These are phyloP conservation scores for Sphyrna mokarran DNA, from an alignment of 2,113 vertebrate species.

Conservation along the genomic window DNA sequence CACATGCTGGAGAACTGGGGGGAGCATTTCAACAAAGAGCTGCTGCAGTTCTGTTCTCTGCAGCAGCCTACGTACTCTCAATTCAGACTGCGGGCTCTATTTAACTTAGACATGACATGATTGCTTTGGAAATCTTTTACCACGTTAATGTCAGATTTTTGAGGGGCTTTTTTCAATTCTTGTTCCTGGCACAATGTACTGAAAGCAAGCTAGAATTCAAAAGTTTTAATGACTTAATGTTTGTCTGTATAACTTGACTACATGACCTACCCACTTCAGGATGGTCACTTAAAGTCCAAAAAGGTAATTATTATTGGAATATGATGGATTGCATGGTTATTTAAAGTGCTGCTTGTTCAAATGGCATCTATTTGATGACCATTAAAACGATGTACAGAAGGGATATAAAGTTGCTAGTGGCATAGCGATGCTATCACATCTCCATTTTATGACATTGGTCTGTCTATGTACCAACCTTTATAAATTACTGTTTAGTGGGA, in stretches of 20 bases:
- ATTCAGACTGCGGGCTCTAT: background rate
- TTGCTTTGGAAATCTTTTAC: background rate
- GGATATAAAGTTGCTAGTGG: slow-evolving; percentile 50
- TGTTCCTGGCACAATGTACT: background rate
- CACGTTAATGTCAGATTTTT: background rate
- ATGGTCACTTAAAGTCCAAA: slow-evolving; percentile 19
- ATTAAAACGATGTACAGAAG: slow-evolving; percentile 54
- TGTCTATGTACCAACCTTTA: slow-evolving; percentile 47
- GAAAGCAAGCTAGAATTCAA: background rate
- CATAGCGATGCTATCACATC: slow-evolving; percentile 46
- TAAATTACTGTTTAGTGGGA: slow-evolving; percentile 49
- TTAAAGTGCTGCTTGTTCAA: slow-evolving; percentile 56
- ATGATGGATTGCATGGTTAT: slow-evolving; percentile 43
- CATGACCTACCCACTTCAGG: background rate
- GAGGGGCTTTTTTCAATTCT: background rate
- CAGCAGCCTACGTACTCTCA: background rate
- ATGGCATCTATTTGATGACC: slow-evolving; percentile 54
- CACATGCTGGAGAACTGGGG: background rate
- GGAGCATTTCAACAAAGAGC: background rate
- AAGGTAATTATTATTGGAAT: slow-evolving; percentile 53
- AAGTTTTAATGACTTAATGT: background rate
- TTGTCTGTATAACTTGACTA: background rate
- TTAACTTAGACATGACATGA: background rate
- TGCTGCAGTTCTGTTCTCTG: background rate
- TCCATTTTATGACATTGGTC: slow-evolving; percentile 51